Base-by-base conservation (phyloP, 1,140 invertebrate species). In the Harpegnathos saltator region DNA sequence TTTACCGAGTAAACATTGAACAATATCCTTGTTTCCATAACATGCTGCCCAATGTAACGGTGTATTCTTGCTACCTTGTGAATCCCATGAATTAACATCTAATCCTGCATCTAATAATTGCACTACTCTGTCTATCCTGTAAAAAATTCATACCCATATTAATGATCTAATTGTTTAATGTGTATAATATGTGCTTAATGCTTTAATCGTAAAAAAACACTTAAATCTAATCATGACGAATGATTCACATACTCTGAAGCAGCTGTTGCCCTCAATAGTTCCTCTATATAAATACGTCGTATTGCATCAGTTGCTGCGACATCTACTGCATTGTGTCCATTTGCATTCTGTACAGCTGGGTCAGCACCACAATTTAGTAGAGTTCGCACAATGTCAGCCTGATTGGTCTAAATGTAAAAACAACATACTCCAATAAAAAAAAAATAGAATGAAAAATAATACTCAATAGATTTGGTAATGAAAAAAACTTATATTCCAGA, bases 11-110 rank as follows among this genome's bases (percentile, higher is more conserved):
- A 96, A 93, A 91, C 94, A 96, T 29, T 94, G 90, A 2, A 96
- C 93, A 68, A 95, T 94, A 74, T 95, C 94, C 85, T 94, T 94
- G 89, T 95, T 95, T 17, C 95, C 95, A 91, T 95, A 96, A 86
- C 95, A 95, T 52, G 96, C 95, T 69, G 96, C 96, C 96, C 96
- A 96, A 91, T 96, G 96, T 26, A 96, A 91, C 14, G 96, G 95
- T 5, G 96, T 96, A 87, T 96, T 96, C 90, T 94, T 94, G 89
- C 95, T 96, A 22, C 95, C 94, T 74, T 95, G 94, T 48, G 95
- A 96, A 89, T 96, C 96, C 89, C 92, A 94, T 5, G 95, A 94
- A 90, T 96, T 96, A 0, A 96, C 94, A 83, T 94, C 91, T 58
- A 96, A 94, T 48, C 96, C 96, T 61, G 95, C 94, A 26, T 93